phyloP scores from a whole-genome alignment of 2,113 vertebrate species.

The Peromyscus polionotus region DNA sequence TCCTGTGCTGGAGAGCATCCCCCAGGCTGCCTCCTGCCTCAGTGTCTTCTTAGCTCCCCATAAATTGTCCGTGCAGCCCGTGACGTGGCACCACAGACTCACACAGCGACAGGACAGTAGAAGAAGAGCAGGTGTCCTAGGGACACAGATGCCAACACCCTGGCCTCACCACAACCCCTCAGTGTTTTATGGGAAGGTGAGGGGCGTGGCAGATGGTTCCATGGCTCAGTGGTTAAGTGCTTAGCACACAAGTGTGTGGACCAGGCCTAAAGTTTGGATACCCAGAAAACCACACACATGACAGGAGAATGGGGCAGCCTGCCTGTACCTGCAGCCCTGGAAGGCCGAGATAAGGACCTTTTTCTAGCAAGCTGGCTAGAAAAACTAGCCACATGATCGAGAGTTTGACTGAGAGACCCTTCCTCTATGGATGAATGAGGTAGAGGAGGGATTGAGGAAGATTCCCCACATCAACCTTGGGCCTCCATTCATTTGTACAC shows the following conservation, averaged over 20 bases:
- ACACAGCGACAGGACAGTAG: neutral
- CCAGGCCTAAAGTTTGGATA: neutral
- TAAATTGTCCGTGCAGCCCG: neutral
- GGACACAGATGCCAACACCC: neutral
- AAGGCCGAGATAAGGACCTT: neutral
- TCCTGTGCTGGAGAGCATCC: neutral
- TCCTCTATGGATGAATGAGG: neutral
- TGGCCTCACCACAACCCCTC: neutral
- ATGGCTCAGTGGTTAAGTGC: neutral
- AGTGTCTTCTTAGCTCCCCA: neutral
- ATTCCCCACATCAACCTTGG: neutral
- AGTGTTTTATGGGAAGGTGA: neutral
- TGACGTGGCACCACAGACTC: no score
- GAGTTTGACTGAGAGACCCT: neutral
- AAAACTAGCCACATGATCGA: neutral
- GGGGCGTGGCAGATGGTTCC: neutral
- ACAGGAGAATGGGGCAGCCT: neutral
- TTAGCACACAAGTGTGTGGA: neutral
- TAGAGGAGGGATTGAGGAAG: neutral
- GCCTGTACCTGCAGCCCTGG: neutral
- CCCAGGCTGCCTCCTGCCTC: no score
- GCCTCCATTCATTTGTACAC: neutral
- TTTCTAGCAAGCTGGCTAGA: neutral
- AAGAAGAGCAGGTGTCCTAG: neutral
- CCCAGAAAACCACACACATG: neutral